A percentile compares a stretch with the other conserved stretches of the same genome.
These are phyloP conservation scores for Diorhabda sublineata DNA, from an alignment of 1,140 invertebrate species.

Conservation along the genomic window DNA sequence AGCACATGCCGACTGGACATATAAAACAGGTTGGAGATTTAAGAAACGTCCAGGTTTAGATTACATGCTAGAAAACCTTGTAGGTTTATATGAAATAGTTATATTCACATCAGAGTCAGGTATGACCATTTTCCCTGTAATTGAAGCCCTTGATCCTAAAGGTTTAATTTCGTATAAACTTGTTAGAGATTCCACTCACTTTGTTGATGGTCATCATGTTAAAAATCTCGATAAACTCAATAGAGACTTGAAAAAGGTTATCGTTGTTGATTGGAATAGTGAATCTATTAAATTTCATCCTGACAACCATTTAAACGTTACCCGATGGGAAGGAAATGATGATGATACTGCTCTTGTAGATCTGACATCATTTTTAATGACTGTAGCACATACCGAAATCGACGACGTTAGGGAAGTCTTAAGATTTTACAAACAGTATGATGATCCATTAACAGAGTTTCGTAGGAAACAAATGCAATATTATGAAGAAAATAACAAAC, in stretches of 20 bases:
- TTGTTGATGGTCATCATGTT: slow-evolving; percentile 90
- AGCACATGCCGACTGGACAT: slow-evolving; percentile 97
- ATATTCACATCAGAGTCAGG: slow-evolving; percentile 92
- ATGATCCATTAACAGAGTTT: slow-evolving; percentile 89
- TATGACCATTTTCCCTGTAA: slow-evolving; percentile 80
- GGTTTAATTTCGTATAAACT: slow-evolving; percentile 83
- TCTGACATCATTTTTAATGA: slow-evolving; percentile 87
- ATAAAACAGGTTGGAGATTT: slow-evolving; percentile 73
- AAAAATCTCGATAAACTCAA: slow-evolving; percentile 95
- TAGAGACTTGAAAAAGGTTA: slow-evolving; percentile 91
- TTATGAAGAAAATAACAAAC: slow-evolving; percentile 21
- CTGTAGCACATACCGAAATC: slow-evolving; percentile 81
- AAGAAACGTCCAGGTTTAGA: slow-evolving; percentile 95
- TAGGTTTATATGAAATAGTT: slow-evolving; percentile 91
- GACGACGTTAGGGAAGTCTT: slow-evolving; percentile 92
- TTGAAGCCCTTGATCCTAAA: slow-evolving; percentile 90
- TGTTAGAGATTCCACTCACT: slow-evolving; percentile 94
- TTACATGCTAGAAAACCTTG: slow-evolving; percentile 86
- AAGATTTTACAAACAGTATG: slow-evolving; percentile 88
- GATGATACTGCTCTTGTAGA: slow-evolving; percentile 85
- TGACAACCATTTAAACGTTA: slow-evolving; percentile 81
- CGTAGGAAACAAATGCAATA: slow-evolving; percentile 74
- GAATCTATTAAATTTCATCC: slow-evolving; percentile 83
- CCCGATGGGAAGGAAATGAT: slow-evolving; percentile 90
- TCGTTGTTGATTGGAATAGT: slow-evolving; percentile 93